Evolutionary conservation across 2,888 invertebrate species (phyloP).

Genomic region (Schizaphis graminum): DNA sequence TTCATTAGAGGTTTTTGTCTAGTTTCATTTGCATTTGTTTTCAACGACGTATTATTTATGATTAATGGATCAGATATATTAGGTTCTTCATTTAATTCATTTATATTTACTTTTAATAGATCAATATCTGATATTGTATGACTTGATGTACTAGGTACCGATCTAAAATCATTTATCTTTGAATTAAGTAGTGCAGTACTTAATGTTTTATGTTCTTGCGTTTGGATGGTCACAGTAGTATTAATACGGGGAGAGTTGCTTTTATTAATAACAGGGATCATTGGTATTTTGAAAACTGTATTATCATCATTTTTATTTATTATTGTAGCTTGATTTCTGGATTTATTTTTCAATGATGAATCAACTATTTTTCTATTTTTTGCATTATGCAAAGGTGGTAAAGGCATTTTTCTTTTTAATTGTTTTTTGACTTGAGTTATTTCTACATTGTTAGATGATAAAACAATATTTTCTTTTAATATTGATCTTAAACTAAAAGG

Average conservation of each 20-base stretch:
- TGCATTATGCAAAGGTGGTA: not conserved
- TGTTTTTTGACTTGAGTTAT: not conserved
- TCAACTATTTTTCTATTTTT: not conserved
- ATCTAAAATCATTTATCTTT: not conserved
- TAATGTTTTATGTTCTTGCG: not conserved
- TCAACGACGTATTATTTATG: not conserved
- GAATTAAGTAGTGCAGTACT: no score
- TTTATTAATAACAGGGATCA: not conserved
- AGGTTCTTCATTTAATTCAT: not conserved
- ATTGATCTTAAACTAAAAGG: not conserved
- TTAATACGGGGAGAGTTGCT: not conserved
- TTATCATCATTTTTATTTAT: not conserved
- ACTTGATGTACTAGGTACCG: not conserved
- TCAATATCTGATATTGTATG: not conserved
- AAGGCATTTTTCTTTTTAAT: slow-evolving; percentile 49
- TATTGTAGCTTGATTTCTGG: not conserved
- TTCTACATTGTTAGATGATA: not conserved
- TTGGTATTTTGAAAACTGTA: not conserved
- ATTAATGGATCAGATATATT: not conserved
- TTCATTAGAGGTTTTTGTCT: slow-evolving; percentile 43
- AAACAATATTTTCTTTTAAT: not conserved
- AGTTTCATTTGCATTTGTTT: not conserved
- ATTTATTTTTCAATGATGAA: not conserved
- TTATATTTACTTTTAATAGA: not conserved
- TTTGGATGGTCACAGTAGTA: not conserved